Percentiles rank a stretch among this genome's conserved stretches.
Conservation (phyloP, 2,797 vertebrate species). For the Gastrophryne carolinensis region DNA sequence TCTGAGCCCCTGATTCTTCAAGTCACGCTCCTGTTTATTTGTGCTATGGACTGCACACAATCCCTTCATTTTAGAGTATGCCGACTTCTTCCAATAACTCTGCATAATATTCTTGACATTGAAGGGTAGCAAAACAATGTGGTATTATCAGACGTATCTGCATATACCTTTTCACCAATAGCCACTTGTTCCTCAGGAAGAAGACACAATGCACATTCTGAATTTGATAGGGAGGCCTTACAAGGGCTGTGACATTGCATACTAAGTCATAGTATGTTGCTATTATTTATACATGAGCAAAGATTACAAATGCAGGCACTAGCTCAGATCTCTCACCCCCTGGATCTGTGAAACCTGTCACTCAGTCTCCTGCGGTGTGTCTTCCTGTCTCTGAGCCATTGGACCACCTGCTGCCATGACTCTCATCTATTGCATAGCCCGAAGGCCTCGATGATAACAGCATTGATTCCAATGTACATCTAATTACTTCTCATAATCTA, state of each 20-base stretch:
- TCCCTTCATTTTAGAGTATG: not conserved
- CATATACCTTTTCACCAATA: constrained; percentile 29
- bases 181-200: constrained; percentile 40
- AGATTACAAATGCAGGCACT: constrained; percentile 83
- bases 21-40: too few species aligned
- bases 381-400: constrained; percentile 83
- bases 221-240: constrained; percentile 58
- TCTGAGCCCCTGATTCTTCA: too few species aligned
- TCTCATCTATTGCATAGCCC: constrained; percentile 84
- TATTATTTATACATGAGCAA: constrained; percentile 87
- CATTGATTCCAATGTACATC: constrained; percentile 99
- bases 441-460: constrained; percentile 94
- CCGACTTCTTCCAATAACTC: not conserved
- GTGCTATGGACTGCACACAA: too few species aligned
- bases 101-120: constrained; percentile 9
- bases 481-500: constrained; percentile 99
- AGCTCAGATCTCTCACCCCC: constrained; percentile 83
- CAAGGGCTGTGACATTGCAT: constrained; percentile 76
- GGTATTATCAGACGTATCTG: not conserved
- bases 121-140: not conserved
- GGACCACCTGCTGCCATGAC: constrained; percentile 83
- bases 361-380: constrained; percentile 82
- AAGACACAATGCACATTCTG: constrained; percentile 55
- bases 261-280: constrained; percentile 79
- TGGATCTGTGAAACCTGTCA: constrained; percentile 84